Evolutionary conservation across 2,888 invertebrate genomes (phyloP).

Genomic region (Acleris holmiana): DNA sequence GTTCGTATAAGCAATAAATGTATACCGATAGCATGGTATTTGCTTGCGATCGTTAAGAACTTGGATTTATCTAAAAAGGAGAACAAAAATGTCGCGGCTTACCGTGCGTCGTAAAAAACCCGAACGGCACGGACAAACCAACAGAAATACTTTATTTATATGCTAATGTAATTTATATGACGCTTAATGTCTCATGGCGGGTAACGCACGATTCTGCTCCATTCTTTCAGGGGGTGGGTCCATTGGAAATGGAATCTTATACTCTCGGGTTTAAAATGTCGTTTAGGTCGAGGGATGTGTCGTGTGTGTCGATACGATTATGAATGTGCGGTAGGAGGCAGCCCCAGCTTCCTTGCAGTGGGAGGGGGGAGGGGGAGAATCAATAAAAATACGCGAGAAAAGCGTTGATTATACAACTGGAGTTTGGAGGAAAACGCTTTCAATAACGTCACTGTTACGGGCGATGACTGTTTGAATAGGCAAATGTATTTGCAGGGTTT

Average conservation of each 20-base stretch:
- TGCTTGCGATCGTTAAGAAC: constrained; percentile 80
- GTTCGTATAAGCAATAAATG: constrained; percentile 81
- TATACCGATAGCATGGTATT: constrained; percentile 80
- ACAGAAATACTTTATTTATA: constrained; percentile 85
- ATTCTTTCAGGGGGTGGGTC: constrained; percentile 62
- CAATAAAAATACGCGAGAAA: constrained; percentile 84
- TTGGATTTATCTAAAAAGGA: constrained; percentile 82
- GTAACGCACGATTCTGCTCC: constrained; percentile 82
- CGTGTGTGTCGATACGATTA: constrained; percentile 81
- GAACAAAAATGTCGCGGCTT: constrained; percentile 78
- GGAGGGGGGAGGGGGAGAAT: constrained; percentile 70
- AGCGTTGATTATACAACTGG: constrained; percentile 82
- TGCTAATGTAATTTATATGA: constrained; percentile 85
- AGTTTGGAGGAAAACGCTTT: constrained; percentile 64
- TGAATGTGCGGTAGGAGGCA: constrained; percentile 84
- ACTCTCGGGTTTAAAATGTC: constrained; percentile 57
- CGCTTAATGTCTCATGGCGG: constrained; percentile 83
- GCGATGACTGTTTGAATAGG: constrained; percentile 26
- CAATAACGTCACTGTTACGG: constrained; percentile 66
- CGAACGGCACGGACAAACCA: constrained; percentile 69
- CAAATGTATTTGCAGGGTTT: constrained; percentile 5
- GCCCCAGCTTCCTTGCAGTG: constrained; percentile 75
- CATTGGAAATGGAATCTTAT: constrained; percentile 59
- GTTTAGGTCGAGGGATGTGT: constrained; percentile 58
- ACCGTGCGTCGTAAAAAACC: constrained; percentile 78